Evolutionary conservation across 2,113 vertebrate species (phyloP).

Genomic region (Hoplias malabaricus): DNA sequence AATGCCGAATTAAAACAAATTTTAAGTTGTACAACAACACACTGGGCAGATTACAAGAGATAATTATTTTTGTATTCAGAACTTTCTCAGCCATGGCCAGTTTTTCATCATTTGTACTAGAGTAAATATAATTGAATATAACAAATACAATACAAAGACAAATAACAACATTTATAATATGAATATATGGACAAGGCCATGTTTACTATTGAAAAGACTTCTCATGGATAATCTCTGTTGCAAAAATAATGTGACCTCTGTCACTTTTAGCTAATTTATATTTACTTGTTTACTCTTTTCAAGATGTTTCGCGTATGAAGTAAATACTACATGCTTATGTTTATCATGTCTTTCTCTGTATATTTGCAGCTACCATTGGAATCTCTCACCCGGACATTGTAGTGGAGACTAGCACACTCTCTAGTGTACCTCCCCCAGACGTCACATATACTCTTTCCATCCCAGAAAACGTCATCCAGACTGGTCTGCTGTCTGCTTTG

Average conservation of each 20-base stretch:
- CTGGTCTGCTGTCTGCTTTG: conserved; percentile 85
- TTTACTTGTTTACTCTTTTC: not conserved
- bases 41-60: not conserved
- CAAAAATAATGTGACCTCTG: too few species aligned
- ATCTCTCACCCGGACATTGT: conserved; percentile 95
- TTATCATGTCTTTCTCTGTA: not conserved
- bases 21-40: not conserved
- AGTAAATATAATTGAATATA: not conserved
- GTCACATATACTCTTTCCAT: conserved; percentile 88
- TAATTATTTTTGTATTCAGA: too few species aligned
- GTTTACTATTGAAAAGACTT: not conserved
- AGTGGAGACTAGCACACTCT: conserved; percentile 95
- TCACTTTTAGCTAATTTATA: too few species aligned
- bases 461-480: conserved; percentile 70
- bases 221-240: too few species aligned
- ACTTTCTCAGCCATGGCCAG: not conserved
- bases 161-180: too few species aligned
- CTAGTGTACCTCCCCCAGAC: conserved; percentile 94
- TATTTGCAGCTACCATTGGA: conserved; percentile 86
- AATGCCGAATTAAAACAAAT: not conserved
- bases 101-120: not conserved
- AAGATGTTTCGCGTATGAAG: not conserved
- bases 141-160: too few species aligned
- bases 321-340: not conserved
- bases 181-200: not conserved